Evolutionary conservation across 1,140 invertebrate species (phyloP), one percentile per base, ranked within the genome.

Genomic region (Oryctes rhinoceros): DNA sequence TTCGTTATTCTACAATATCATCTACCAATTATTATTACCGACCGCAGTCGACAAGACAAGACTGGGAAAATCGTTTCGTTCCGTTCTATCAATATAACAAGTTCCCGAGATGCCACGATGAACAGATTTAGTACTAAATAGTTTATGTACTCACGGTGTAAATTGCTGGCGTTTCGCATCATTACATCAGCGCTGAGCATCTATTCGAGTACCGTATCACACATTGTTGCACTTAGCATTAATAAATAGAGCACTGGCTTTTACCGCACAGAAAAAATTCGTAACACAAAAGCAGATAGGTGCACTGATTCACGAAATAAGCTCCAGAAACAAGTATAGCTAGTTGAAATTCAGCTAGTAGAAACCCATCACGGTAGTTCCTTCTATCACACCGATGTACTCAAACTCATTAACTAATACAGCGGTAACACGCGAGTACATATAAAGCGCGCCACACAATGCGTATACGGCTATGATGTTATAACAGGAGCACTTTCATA

Each of bases 401-500:
- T 59, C n/a, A 59, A 18, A 59, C 18, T 59, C 53, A 59, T 59
- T 18, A 59, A 59, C 53, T 59, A 71, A 71, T 37, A 37, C 20
- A 10, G 24, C 65, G 65, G 35, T 71, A 71, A 30, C 15, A 71
- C 15, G 65, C 65, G 37, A 71, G 24, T 30, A 30, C 24, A 71
- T 71, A 71, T 71, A 44, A 44, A 44, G 11, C 35, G 18, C 65
- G 20, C 20, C 11, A 37, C 35, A 35, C 15, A 30, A 24, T 71
- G 35, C 65, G 18, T 71, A 5, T 71, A 71, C 24, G 9, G 39
- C 39, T 44, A 44, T 44, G 9, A 44, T 71, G 24, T 30, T 30
- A 37, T n/a, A 59, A 59, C 6, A 59, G 65, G 15, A 71, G 24
- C 65, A 71, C 65, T 71, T 24, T 24, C 65, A 35, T 59, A 15